A percentile compares a stretch with the other conserved stretches of the same genome.
Evolutionary conservation across 2,888 invertebrate genomes (phyloP).

Genomic region (Andricus quercusramuli): DNA sequence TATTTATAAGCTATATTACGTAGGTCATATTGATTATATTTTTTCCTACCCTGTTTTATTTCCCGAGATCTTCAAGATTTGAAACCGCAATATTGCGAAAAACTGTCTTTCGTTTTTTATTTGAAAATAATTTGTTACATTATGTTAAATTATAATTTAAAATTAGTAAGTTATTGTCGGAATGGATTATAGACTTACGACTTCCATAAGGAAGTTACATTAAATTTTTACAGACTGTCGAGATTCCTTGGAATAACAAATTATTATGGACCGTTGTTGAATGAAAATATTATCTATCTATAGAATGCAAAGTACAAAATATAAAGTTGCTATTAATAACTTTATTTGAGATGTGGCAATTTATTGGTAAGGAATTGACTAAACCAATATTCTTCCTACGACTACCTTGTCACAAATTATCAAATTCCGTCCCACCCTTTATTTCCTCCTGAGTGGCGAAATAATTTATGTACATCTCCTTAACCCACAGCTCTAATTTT

Average conservation of each 20-base stretch:
- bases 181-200: no score
- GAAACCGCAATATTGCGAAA: neutral
- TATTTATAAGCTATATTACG: neutral
- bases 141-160: no score
- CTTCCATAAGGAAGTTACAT: no score
- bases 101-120: no score
- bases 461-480: constrained; percentile 33
- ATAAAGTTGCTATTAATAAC: neutral
- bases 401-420: constrained; percentile 8
- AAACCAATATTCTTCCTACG: neutral
- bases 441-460: neutral
- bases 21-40: neutral
- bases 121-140: no score
- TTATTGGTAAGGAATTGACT: neutral
- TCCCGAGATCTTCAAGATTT: neutral
- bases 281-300: neutral
- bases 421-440: neutral
- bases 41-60: neutral
- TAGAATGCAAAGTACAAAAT: constrained; percentile 4
- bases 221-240: no score
- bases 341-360: neutral
- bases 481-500: constrained; percentile 20
- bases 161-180: no score
- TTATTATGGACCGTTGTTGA: neutral
- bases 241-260: neutral